phyloP scores from a whole-genome alignment of 2,888 invertebrate species.

The Glomeris marginata region DNA sequence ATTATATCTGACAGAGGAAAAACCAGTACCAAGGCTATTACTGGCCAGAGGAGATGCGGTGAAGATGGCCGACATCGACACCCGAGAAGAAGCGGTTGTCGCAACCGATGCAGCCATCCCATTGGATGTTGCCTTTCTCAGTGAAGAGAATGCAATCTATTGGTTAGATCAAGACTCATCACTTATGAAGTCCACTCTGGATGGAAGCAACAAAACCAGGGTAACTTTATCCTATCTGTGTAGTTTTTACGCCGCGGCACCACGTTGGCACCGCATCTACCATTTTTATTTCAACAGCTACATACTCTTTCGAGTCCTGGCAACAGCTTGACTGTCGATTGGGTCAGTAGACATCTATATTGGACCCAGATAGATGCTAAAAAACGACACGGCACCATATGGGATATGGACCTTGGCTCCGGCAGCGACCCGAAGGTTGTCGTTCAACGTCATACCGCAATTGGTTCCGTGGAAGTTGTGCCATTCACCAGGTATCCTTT shows the following conservation, averaged over 20 bases:
- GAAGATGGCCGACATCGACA: constrained; percentile 58
- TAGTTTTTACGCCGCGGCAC: not conserved
- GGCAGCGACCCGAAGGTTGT: constrained; percentile 19
- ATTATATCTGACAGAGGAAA: constrained; percentile 47
- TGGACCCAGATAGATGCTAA: constrained; percentile 51
- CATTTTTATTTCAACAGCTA: constrained; percentile 26
- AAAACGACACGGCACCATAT: constrained; percentile 31
- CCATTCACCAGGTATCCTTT: constrained; percentile 65
- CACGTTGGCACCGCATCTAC: not conserved
- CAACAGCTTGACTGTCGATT: constrained; percentile 61
- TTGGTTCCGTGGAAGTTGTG: constrained; percentile 54
- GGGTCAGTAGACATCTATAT: constrained; percentile 70
- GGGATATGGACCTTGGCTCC: constrained; percentile 23
- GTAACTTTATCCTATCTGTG: too few relatives aligned
- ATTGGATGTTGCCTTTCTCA: constrained; percentile 49
- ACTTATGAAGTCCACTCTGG: constrained; percentile 45
- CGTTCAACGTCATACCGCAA: constrained; percentile 28
- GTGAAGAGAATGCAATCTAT: constrained; percentile 55
- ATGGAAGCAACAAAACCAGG: constrained; percentile 31
- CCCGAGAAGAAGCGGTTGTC: constrained; percentile 30
- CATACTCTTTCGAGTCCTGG: constrained; percentile 42
- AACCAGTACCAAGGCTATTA: constrained; percentile 62
- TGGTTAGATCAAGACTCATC: constrained; percentile 69
- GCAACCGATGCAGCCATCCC: constrained; percentile 39
- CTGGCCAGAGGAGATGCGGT: constrained; percentile 57